Conservation (phyloP, 2,113 vertebrate species). For the Dendropsophus ebraccatus region DNA sequence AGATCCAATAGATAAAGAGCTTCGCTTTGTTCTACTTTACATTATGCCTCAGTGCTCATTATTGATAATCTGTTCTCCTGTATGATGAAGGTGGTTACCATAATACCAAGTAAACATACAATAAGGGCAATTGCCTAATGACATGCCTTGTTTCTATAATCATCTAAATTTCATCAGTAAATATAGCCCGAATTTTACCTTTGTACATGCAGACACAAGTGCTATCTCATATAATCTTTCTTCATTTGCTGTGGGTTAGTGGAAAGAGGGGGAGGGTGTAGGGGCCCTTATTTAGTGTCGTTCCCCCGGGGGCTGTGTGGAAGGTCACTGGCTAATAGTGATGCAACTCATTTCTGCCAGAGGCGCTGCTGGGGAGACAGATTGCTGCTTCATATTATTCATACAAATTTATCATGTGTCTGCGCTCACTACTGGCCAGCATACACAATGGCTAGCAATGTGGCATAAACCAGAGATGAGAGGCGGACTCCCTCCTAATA, state of each 20-base stretch:
- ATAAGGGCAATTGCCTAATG: background rate
- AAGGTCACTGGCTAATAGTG: slow-evolving; percentile 53
- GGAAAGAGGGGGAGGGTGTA: slow-evolving; percentile 12
- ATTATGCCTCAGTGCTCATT: background rate
- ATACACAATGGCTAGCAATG: slow-evolving; percentile 22
- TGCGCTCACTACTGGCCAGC: background rate
- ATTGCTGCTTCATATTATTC: slow-evolving; percentile 37
- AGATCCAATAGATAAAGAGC: background rate
- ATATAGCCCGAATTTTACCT: background rate
- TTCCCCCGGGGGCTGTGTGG: slow-evolving; percentile 35
- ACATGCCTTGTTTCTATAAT: background rate
- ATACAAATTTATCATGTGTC: slow-evolving; percentile 43
- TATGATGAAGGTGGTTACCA: background rate
- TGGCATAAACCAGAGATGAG: background rate
- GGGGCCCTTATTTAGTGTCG: slow-evolving; percentile 37
- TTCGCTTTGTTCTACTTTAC: background rate
- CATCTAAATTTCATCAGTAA: background rate
- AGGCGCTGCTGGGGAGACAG: slow-evolving; percentile 23
- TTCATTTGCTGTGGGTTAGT: slow-evolving; percentile 14
- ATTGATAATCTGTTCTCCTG: background rate
- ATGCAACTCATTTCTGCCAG: slow-evolving; percentile 35
- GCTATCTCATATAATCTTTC: slow-evolving; percentile 37
- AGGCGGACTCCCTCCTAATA: background rate
- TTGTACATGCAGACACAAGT: slow-evolving; percentile 28
- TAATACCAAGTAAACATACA: background rate